Conservation (phyloP, 2,113 vertebrate species). For the Noctilio leporinus region DNA sequence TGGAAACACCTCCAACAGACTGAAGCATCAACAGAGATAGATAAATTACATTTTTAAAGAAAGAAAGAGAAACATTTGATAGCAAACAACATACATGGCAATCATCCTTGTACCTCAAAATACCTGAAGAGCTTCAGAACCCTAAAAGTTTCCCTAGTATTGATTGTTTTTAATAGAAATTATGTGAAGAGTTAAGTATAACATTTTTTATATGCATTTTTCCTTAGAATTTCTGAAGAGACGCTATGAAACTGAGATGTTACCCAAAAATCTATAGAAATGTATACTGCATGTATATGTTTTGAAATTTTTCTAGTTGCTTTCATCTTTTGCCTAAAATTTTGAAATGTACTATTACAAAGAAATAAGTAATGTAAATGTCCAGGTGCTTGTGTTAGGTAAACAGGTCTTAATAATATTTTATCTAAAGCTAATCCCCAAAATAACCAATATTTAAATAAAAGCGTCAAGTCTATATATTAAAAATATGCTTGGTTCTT, state of each 20-base stretch:
- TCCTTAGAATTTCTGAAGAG: constrained; percentile 34
- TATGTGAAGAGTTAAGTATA: constrained; percentile 30
- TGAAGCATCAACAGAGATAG: not conserved
- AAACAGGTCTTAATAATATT: not conserved
- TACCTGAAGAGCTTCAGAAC: not conserved
- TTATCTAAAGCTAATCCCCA: not conserved
- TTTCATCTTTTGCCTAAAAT: constrained; percentile 39
- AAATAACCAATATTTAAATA: constrained; percentile 11
- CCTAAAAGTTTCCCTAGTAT: not conserved
- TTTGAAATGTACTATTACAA: constrained; percentile 21
- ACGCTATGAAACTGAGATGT: constrained; percentile 21
- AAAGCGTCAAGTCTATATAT: not conserved
- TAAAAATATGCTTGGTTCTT: constrained; percentile 25
- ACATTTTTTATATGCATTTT: not conserved
- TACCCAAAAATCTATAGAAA: not conserved
- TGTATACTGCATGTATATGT: not conserved
- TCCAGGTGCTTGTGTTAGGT: not conserved
- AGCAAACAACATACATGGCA: not conserved
- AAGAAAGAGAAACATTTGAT: not conserved
- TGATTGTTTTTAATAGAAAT: not conserved
- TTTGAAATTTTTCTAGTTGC: not conserved
- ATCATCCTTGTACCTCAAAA: not conserved
- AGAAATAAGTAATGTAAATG: not conserved
- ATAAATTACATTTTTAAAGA: not conserved
- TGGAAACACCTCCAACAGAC: not conserved